Base-by-base conservation (phyloP, 2,113 vertebrate species). In the Phylloscopus trochiloides region DNA sequence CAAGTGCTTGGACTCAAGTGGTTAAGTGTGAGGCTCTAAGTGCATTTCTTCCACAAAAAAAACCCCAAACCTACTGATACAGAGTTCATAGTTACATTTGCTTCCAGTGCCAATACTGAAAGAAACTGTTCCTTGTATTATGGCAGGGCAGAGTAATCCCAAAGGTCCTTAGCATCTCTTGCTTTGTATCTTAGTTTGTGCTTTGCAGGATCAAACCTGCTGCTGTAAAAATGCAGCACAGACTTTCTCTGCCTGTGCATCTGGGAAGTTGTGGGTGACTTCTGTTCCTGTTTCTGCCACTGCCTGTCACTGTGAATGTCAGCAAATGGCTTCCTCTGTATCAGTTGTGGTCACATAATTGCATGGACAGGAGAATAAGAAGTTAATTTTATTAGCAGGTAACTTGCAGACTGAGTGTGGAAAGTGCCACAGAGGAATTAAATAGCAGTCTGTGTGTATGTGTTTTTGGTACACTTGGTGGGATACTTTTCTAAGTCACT, bases 1-100 rank as follows among this genome's bases (percentile, higher is more conserved):
- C 34, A 85, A 84, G 79, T 82, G 29, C 74, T 76, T 72, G 52
- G n/a, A 26, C 32, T 86, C 81, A 79, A 61, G 81, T 94, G 77
- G 24, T 81, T 87, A 10, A 63, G 21, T 78, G 59, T 88, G 78
- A 89, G 65, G 61, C 55, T 24, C 14, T 26, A 25, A 84, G 40
- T 71, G 59, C 48, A 38, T 91, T 93, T 95, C 70, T 83, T 94
- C 21, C 32, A 36, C 21, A 5, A 65, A 80, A 63, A 40, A 20
- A 17, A 24, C 22, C 7, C 6, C 14, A 6, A 71, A 43, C 5
- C 22, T 58, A 6, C 45, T 51, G 50, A 38, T 75, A 45, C 9
- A 21, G 62, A 72, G 40, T 85, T 88, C 28, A 26, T 68, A 19
- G 74, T 75, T 92, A 48, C 51, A 17, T 80, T 97, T 93, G 16